These are phyloP conservation scores for Potamilus streckersoni DNA, from an alignment of 1,140 invertebrate species.

Conservation along the genomic window DNA sequence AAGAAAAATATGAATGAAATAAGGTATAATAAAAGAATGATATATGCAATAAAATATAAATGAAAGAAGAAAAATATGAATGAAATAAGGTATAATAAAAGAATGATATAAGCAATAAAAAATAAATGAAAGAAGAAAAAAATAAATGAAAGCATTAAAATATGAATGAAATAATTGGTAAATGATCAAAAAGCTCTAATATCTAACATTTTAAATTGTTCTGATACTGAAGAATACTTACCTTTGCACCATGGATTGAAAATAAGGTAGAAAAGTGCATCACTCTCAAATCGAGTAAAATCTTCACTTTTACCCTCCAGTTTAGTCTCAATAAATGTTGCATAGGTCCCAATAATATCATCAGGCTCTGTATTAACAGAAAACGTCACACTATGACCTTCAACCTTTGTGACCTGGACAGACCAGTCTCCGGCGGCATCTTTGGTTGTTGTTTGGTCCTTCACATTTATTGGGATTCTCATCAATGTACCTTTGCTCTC, in stretches of 20 bases:
- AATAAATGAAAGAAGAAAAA: too few species aligned
- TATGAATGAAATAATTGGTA: too few species aligned
- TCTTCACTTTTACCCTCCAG: constrained; percentile 20
- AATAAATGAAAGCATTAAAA: too few species aligned
- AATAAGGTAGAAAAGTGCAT: constrained; percentile 73
- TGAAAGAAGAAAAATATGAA: too few species aligned
- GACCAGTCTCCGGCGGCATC: constrained; percentile 1
- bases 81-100: too few species aligned
- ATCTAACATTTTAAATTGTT: too few species aligned
- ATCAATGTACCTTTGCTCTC: constrained; percentile 47
- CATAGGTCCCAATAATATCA: constrained; percentile 45
- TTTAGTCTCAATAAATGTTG: constrained; percentile 43
- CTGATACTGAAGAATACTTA: constrained; percentile 55
- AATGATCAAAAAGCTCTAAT: too few species aligned
- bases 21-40: too few species aligned
- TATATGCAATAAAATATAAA: too few species aligned
- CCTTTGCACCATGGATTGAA: constrained; percentile 73
- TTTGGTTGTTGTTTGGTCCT: not conserved
- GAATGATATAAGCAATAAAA: too few species aligned
- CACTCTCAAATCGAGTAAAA: constrained; percentile 17
- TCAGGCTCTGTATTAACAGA: constrained; percentile 30
- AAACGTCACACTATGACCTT: constrained; percentile 27
- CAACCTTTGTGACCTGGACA: constrained; percentile 11
- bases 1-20: too few species aligned
- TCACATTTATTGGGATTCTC: constrained; percentile 27